Evolutionary conservation across 2,888 invertebrate genomes (phyloP).

Genomic region (Lysandra coridon): DNA sequence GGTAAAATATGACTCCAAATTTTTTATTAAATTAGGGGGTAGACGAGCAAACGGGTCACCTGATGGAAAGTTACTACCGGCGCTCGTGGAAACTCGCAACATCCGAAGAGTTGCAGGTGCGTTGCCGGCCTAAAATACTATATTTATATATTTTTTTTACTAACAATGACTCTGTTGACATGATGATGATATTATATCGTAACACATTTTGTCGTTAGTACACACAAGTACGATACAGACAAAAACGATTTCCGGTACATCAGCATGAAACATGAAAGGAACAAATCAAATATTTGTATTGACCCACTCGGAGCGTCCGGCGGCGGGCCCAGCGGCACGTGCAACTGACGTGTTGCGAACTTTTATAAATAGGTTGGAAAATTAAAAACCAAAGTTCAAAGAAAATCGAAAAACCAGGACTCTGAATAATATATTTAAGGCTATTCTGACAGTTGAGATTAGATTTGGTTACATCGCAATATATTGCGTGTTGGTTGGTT

Average conservation of each 20-base stretch:
- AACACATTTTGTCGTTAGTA: neutral
- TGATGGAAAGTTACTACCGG: no score
- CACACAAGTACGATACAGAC: neutral
- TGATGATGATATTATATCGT: neutral
- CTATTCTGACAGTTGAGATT: no score
- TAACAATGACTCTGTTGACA: neutral
- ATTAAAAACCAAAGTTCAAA: neutral
- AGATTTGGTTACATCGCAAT: no score
- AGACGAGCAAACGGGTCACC: no score
- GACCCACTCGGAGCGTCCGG: constrained; percentile 9
- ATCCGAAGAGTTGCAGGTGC: no score
- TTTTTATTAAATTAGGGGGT: no score
- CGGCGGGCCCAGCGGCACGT: neutral
- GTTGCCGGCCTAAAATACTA: no score
- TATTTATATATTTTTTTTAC: no score
- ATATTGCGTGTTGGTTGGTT: no score
- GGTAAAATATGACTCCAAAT: no score
- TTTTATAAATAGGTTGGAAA: neutral
- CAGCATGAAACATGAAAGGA: neutral
- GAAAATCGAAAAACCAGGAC: neutral
- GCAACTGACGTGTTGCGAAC: neutral
- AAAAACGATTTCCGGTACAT: constrained; percentile 1
- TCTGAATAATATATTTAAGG: neutral
- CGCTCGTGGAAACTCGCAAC: no score
- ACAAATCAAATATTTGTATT: constrained; percentile 28